These are phyloP conservation scores for Dasypus novemcinctus DNA, from an alignment of 2,113 vertebrate species.

Conservation along the genomic window DNA sequence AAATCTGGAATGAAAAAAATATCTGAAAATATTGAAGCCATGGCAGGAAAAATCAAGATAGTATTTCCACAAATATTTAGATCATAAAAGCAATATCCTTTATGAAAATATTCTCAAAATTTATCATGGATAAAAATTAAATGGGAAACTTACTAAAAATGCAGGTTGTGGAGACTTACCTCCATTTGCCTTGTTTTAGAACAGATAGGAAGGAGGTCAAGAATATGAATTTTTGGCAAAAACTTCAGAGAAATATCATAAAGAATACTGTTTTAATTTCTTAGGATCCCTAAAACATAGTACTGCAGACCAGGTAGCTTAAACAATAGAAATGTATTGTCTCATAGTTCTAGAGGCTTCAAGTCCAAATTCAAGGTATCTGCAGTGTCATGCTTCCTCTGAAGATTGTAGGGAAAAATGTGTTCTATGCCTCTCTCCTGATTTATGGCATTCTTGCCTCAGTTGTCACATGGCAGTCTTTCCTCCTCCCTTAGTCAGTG, in stretches of 20 bases:
- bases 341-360: too few species aligned
- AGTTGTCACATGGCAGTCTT: too few species aligned
- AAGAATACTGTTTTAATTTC: too few species aligned
- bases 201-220: background rate
- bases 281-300: too few species aligned
- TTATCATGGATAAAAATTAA: background rate
- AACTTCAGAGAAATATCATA: background rate
- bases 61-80: background rate
- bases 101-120: background rate
- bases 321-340: too few species aligned
- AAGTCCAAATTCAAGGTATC: too few species aligned
- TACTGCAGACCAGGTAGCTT: too few species aligned
- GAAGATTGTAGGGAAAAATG: too few species aligned
- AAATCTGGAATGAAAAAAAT: background rate
- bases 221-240: background rate
- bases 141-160: background rate
- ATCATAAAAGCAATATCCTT: background rate
- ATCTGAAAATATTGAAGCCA: background rate
- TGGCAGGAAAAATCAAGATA: background rate
- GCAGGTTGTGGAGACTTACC: background rate
- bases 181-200: background rate
- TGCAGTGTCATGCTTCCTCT: too few species aligned
- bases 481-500: too few species aligned
- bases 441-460: too few species aligned
- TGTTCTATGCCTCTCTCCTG: too few species aligned